phyloP scores from a whole-genome alignment of 1,140 invertebrate genomes.

The Lepidurus arcticus region DNA sequence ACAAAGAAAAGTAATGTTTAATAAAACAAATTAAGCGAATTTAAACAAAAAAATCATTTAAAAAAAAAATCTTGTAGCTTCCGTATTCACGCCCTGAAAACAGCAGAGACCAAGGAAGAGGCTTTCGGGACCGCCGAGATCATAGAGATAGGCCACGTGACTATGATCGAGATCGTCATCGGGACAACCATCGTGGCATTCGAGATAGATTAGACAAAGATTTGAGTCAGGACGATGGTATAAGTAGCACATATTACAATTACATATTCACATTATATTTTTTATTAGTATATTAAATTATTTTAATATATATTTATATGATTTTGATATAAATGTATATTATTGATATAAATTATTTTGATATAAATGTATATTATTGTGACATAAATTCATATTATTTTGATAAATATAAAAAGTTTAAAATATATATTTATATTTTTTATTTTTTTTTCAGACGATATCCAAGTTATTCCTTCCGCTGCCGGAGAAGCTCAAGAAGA shows the following conservation, averaged over 20 bases:
- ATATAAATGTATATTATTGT: too few relatives aligned
- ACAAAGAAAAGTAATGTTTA: not conserved
- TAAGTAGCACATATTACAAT: not conserved
- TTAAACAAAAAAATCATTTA: not conserved
- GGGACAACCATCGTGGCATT: not conserved
- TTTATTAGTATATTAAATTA: too few relatives aligned
- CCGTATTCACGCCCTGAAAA: not conserved
- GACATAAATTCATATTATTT: too few relatives aligned
- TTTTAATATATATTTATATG: too few relatives aligned
- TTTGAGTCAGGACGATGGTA: not conserved
- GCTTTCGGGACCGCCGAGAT: not conserved
- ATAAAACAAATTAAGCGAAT: not conserved
- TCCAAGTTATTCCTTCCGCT: too few relatives aligned
- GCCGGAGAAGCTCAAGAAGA: too few relatives aligned
- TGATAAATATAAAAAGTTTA: too few relatives aligned
- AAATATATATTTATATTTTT: too few relatives aligned
- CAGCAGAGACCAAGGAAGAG: not conserved
- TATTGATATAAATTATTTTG: too few relatives aligned
- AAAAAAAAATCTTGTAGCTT: not conserved
- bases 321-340: too few relatives aligned
- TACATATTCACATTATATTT: too few relatives aligned
- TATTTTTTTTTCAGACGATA: too few relatives aligned
- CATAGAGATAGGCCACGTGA: not conserved
- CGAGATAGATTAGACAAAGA: not conserved
- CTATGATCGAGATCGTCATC: not conserved